A percentile compares a stretch with the other conserved stretches of the same genome.
phyloP scores from a whole-genome alignment of 2,888 invertebrate species.

The Phengaris alcon region DNA sequence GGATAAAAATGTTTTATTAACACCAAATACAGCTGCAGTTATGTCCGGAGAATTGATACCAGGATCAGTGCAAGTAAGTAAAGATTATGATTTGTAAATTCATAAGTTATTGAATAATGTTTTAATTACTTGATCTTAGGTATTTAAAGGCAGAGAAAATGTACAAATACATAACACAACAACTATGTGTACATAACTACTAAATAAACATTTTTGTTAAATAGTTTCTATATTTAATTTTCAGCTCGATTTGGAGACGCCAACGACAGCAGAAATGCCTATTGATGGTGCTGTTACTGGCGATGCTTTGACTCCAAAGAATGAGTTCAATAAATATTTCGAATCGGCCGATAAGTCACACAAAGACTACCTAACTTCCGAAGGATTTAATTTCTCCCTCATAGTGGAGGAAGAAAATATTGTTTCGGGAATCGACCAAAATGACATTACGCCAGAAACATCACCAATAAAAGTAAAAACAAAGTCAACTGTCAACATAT shows the following conservation, averaged over 20 bases:
- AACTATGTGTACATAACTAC: too few species aligned
- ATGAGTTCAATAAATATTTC: conserved; percentile 54
- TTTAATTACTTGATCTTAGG: too few species aligned
- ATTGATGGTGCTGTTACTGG: conserved; percentile 57
- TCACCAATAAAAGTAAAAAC: conserved; percentile 52
- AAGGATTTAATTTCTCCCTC: conserved; percentile 67
- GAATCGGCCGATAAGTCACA: conserved; percentile 50
- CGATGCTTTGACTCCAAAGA: conserved; percentile 60
- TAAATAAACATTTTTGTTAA: too few species aligned
- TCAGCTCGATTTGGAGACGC: conserved; percentile 73
- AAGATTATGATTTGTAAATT: not conserved
- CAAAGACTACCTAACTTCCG: conserved; percentile 57
- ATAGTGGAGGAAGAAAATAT: conserved; percentile 60
- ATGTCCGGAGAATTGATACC: conserved; percentile 70
- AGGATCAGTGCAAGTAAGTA: conserved; percentile 50
- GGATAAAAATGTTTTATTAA: conserved; percentile 43
- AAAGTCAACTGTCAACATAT: conserved; percentile 64
- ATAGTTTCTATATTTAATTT: conserved; percentile 34
- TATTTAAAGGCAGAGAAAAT: too few species aligned
- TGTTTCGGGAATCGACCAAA: conserved; percentile 50
- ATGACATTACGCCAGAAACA: conserved; percentile 44
- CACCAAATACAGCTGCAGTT: conserved; percentile 53
- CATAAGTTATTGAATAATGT: too few species aligned
- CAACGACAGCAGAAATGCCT: conserved; percentile 71
- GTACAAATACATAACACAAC: too few species aligned